Base-by-base conservation (phyloP, 2,888 invertebrate genomes). In the Cataglyphis albicans region DNA sequence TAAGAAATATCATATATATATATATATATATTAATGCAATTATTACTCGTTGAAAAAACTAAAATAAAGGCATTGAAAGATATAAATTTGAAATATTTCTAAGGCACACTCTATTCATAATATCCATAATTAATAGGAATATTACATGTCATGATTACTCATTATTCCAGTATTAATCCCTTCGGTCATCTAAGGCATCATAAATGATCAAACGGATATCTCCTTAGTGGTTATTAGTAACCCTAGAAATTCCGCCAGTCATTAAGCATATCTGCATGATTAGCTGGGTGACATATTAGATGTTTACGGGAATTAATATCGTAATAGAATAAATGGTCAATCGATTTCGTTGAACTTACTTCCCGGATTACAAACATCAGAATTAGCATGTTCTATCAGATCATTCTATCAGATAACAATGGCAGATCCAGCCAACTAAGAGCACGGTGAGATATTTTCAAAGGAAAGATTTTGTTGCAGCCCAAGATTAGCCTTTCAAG, bases 101-200 rank as follows among this genome's bases (percentile, higher is more conserved):
- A 29, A 12, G 25, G 25, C 35, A 38, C 6, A 38, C 15, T n/a
- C 21, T 70, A 78, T 61, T 35, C 25, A 21, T 44, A 44, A 44
- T 44, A 29, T 21, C 38, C 9, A 12, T 59, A 59, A 68, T 48
- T 25, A 70, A 70, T 25, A 35, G 12, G 59, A 32, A 9, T 25
- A 48, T 52, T 52, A 52, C 44, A 80, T 38, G 7, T n/a, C 7
- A 25, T 35, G n/a, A 78, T 70, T 70, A 21, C 7, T n/a, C 21
- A 32, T 44, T 68, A 59, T 61, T 70, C 35, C 78, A 21, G 25
- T 55, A 78, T 68, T 78, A 80, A 78, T 68, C 32, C 25, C 32
- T 35, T 3, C 12, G 12, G 59, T 59, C 59, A 70, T 35, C 59
- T 70, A 61, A 70, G 59, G 70, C 21, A 67, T 65, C 57, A 25